Conservation (phyloP, 1,140 invertebrate species). For the Adoxophyes honmai region DNA sequence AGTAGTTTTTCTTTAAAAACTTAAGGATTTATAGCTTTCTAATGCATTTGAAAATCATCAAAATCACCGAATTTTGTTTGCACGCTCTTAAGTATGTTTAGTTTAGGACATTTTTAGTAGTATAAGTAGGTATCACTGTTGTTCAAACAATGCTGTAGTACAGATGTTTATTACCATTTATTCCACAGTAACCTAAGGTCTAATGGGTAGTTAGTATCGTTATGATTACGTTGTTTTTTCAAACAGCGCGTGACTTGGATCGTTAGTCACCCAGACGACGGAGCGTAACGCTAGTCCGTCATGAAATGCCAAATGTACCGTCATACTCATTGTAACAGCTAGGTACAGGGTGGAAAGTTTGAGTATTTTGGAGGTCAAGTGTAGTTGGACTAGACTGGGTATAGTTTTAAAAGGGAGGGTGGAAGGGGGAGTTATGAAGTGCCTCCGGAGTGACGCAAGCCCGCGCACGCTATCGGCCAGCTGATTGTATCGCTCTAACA, state of each 20-base stretch:
- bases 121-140: too few relatives aligned
- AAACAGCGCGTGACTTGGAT: conserved; percentile 14
- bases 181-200: too few relatives aligned
- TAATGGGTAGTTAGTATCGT: too few relatives aligned
- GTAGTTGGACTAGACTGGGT: conserved; percentile 17
- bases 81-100: too few relatives aligned
- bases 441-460: conserved; percentile 49
- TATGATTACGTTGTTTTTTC: neutral
- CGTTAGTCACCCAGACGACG: conserved; percentile 16
- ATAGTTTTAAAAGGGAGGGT: conserved; percentile 15
- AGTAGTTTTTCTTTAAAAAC: too few relatives aligned
- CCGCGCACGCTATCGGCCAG: conserved; percentile 23
- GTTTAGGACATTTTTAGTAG: too few relatives aligned
- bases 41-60: too few relatives aligned
- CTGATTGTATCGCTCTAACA: conserved; percentile 45
- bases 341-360: neutral
- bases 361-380: conserved; percentile 18
- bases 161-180: too few relatives aligned
- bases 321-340: conserved; percentile 11
- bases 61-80: too few relatives aligned
- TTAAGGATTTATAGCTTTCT: too few relatives aligned
- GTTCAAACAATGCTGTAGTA: too few relatives aligned
- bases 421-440: conserved; percentile 32
- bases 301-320: conserved; percentile 28
- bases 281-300: conserved; percentile 14